Evolutionary conservation across 2,113 vertebrate species (phyloP).

Genomic region (Caracal caracal): DNA sequence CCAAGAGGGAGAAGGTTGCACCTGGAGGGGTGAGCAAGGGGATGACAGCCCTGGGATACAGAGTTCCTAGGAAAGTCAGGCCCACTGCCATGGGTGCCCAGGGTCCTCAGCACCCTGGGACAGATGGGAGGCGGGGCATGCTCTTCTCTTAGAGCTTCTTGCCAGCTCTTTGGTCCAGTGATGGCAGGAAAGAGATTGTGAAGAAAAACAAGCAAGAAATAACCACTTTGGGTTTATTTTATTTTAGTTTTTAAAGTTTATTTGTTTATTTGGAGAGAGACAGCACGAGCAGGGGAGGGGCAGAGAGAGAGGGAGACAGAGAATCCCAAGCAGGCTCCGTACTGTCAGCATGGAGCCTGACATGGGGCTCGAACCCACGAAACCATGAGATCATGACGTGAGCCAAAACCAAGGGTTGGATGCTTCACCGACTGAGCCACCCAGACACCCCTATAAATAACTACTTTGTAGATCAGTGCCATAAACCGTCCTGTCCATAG

Average conservation of each 20-base stretch:
- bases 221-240: background rate
- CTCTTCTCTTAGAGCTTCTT: background rate
- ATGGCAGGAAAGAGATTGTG: background rate
- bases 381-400: no score
- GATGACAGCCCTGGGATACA: background rate
- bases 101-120: background rate
- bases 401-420: no score
- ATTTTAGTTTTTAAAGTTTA: no score
- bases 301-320: no score
- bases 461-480: background rate
- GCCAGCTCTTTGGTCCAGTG: background rate
- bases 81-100: background rate
- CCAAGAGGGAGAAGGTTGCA: background rate
- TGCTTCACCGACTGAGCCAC: no score
- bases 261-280: no score
- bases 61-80: background rate
- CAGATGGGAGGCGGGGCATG: accelerated
- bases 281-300: no score
- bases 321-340: no score
- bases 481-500: background rate
- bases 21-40: background rate
- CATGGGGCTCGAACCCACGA: no score
- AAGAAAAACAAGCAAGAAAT: background rate
- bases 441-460: background rate
- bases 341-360: no score